Percentiles rank a stretch among this genome's conserved stretches.
phyloP scores from a whole-genome alignment of 2,888 invertebrate genomes.

The Lasioglossum zephyrum region DNA sequence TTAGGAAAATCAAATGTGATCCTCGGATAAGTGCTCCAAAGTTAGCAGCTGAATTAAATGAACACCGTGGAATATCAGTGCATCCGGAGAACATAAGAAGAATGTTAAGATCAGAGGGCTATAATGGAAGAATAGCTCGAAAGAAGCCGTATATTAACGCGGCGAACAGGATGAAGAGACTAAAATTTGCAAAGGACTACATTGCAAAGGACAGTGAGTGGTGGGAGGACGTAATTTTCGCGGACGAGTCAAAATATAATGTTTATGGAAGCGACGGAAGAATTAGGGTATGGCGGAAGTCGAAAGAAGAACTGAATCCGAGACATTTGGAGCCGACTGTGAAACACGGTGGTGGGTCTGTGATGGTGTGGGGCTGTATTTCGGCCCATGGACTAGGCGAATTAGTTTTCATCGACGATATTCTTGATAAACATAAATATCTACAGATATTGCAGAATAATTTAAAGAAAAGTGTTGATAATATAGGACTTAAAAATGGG shows the following conservation, averaged over 20 bases:
- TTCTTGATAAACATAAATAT: too few relatives aligned
- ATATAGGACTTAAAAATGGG: too few relatives aligned
- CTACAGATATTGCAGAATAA: too few relatives aligned
- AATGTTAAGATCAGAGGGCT: slow-evolving; percentile 8
- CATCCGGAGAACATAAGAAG: slow-evolving; percentile 13
- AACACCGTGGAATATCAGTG: slow-evolving; percentile 15
- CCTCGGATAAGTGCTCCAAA: slow-evolving; percentile 26
- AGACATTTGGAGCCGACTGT: slow-evolving; percentile 2
- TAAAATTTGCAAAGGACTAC: slow-evolving; percentile 4
- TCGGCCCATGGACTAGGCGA: too few relatives aligned
- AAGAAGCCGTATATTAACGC: slow-evolving; percentile 20
- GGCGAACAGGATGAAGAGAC: background rate
- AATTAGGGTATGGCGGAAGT: slow-evolving; percentile 20
- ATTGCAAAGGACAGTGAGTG: background rate
- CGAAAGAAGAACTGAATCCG: slow-evolving; percentile 7
- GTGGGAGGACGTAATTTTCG: slow-evolving; percentile 9
- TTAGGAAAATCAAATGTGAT: slow-evolving; percentile 20
- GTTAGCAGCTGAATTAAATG: slow-evolving; percentile 5
- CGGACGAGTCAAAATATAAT: slow-evolving; percentile 1
- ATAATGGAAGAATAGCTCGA: slow-evolving; percentile 15
- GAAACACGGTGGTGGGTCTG: slow-evolving; percentile 7
- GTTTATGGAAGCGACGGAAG: slow-evolving; percentile 19
- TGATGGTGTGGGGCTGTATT: slow-evolving; percentile 14
- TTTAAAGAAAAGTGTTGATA: too few relatives aligned
- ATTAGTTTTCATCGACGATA: too few relatives aligned